Evolutionary conservation across 92 coral and sea anemone genomes (phyloP), one percentile per base, ranked within the genome.

Genomic region (Ricordea florida): DNA sequence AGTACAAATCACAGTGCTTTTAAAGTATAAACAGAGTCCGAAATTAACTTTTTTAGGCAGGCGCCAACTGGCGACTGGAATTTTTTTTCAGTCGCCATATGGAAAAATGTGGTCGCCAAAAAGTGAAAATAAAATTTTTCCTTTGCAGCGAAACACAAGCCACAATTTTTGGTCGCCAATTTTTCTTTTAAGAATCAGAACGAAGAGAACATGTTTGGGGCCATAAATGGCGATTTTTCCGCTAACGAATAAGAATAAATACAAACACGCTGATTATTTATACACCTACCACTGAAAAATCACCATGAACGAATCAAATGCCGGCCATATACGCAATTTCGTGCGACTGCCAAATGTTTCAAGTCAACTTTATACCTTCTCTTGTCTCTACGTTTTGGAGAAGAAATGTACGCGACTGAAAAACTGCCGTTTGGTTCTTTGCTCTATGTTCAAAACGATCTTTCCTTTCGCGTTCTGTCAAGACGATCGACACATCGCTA

Each of bases 361-460:
- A 65, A 45, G 57, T 45, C 72, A 65, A 15, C 38, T 65, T 35
- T 45, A 46, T 30, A 44, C 72, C 57, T 65, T 65, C 43, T 44
- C 57, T 64, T 28, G 57, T 17, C 15, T 33, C 47, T 17, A 35
- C 66, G 30, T 16, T 33, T 33, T 58, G 46, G 66, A 58, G 46
- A 55, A 55, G 22, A 58, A 58, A 32, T 57, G 64, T 64, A 22
- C 41, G 16, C 38, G 57, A 65, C 41, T 63, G 27, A 41, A 43
- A 63, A 43, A 63, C 70, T 63, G 70, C 70, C 41, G 27, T 27
- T 63, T 65, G 41, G 72, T 65, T 65, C 72, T 65, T 65, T 65
- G 57, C 72, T 65, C 29, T 65, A 43, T 43, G 42, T 45, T 65
- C 57, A 65, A 45, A 44, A 65, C 30, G 57, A 46, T 65, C 72